These are phyloP conservation scores for Acronicta leporina DNA, from an alignment of 2,888 invertebrate species.

Conservation along the genomic window DNA sequence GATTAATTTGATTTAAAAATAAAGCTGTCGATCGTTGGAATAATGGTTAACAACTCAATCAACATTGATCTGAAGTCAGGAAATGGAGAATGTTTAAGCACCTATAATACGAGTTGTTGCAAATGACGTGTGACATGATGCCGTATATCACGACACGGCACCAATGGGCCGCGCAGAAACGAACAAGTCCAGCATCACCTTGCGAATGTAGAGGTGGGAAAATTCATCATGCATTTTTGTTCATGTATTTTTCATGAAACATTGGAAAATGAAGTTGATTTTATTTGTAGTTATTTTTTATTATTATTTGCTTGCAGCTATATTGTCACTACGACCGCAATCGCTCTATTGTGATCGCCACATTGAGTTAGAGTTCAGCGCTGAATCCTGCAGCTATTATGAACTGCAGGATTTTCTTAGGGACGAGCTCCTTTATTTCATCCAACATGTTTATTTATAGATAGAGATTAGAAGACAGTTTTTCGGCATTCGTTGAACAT, in stretches of 20 bases:
- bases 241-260: background rate
- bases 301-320: too few species aligned
- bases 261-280: too few species aligned
- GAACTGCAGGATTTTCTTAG: too few species aligned
- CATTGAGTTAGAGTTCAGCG: too few species aligned
- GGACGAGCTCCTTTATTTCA: too few species aligned
- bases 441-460: too few species aligned
- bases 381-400: too few species aligned
- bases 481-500: too few species aligned
- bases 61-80: constrained; percentile 26
- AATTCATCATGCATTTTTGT: background rate
- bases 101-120: constrained; percentile 33
- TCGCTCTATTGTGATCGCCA: too few species aligned
- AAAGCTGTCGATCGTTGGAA: constrained; percentile 25
- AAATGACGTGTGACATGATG: constrained; percentile 41
- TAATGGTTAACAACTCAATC: constrained; percentile 35
- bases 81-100: constrained; percentile 16
- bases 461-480: too few species aligned
- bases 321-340: too few species aligned
- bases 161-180: constrained; percentile 53
- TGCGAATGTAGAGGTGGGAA: constrained; percentile 35
- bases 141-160: constrained; percentile 50
- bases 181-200: constrained; percentile 53
- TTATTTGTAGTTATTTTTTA: too few species aligned
- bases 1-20: constrained; percentile 3